Conservation (phyloP, 1,140 invertebrate species). For the Hypothenemus hampei region DNA sequence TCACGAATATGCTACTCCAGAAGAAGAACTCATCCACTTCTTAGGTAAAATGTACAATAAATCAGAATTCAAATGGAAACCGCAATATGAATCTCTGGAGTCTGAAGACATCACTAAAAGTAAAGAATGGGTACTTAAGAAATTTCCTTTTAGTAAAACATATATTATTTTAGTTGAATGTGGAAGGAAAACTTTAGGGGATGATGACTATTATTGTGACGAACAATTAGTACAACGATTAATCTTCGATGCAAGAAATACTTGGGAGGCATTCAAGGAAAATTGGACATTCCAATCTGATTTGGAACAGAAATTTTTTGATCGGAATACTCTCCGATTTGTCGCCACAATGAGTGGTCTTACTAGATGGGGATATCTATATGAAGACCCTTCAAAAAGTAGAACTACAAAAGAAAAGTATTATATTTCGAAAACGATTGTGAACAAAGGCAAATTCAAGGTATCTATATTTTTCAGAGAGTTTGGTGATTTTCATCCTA, state of each 20-base stretch:
- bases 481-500: conserved; percentile 72
- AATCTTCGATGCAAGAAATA: conserved; percentile 82
- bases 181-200: conserved; percentile 54
- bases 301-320: conserved; percentile 46
- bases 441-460: too few relatives aligned
- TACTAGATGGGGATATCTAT: conserved; percentile 72
- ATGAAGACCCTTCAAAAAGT: conserved; percentile 20
- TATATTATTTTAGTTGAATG: conserved; percentile 44
- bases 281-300: conserved; percentile 54
- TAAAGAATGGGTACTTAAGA: not conserved
- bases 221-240: conserved; percentile 77
- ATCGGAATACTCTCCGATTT: conserved; percentile 68
- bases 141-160: not conserved
- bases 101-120: conserved; percentile 5
- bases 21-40: conserved; percentile 72
- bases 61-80: conserved; percentile 56
- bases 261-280: conserved; percentile 62
- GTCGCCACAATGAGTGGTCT: conserved; percentile 84
- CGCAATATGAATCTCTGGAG: conserved; percentile 47
- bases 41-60: conserved; percentile 55
- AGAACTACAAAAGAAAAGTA: conserved; percentile 21
- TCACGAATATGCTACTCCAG: conserved; percentile 63
- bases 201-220: conserved; percentile 77
- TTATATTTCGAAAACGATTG: too few relatives aligned
- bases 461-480: conserved; percentile 50